Base-by-base conservation (phyloP, 2,888 invertebrate species). In the Tethea ocularis region DNA sequence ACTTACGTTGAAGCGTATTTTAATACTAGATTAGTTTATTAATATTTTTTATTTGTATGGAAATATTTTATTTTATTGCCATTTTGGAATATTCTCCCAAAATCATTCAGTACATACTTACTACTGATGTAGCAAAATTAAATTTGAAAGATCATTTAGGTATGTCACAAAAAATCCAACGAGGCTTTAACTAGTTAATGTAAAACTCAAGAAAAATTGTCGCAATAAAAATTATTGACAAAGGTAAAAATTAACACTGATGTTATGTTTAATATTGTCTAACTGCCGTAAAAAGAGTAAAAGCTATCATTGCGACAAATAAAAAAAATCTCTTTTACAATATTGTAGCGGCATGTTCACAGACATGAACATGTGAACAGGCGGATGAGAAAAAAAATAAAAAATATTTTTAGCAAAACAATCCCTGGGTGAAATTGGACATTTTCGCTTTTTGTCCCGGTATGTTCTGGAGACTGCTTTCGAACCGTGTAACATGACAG, bases 331-430 rank as follows among this genome's bases (percentile, higher is more conserved):
- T 7, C 51, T 66, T 69, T 72, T 63, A 68, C 71, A 69, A 71
- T n/a, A n/a, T 64, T 73, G 59, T 13, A 4, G 33, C 64, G 64
- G 66, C 72, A 70, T 70, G 77, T 74, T 67, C 74, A 72, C 74
- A 59, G 61, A 69, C 74, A 72, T 72, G 68, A 77, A 77, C 77
- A 74, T 65, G 77, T 67, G 72, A 71, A 75, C 74, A 72, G 66
- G 71, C 59, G 59, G 61, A 57, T 57, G 57, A 61, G 67, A 62
- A 72, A 78, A 77, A 71, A 70, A 61, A 58, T 8, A 62, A 72
- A 78, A 26, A 26, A 57, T 33, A 36, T 54, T 75, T 74, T 69
- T 66, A 61, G 61, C 71, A 74, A 78, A 80, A 80, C 78, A 77
- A 80, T 80, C 68, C 70, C 63, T 56, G 58, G 64, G 68, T 63